These are phyloP conservation scores for Eumaeus atala DNA, from an alignment of 1,140 invertebrate genomes.

Conservation along the genomic window DNA sequence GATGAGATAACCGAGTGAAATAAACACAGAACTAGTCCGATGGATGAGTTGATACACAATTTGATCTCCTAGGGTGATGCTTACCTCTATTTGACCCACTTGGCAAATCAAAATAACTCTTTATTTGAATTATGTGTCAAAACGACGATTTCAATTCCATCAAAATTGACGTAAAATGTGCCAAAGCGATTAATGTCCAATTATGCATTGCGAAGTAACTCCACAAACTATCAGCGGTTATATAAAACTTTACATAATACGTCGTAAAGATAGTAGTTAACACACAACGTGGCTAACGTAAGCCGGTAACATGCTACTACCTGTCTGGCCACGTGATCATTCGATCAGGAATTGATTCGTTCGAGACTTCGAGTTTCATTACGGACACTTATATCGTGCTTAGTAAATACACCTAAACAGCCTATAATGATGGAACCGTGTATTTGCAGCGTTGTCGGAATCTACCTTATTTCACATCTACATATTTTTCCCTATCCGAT, in stretches of 20 bases:
- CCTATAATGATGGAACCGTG: no score
- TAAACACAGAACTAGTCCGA: no score
- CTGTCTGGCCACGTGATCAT: constrained; percentile 14
- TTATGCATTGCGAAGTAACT: constrained; percentile 35
- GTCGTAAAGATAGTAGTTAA: constrained; percentile 27
- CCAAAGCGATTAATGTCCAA: constrained; percentile 20
- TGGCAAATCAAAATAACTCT: background rate
- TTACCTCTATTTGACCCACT: background rate
- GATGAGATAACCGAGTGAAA: no score
- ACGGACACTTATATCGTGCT: constrained; percentile 1
- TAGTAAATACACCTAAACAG: no score
- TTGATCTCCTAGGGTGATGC: no score
- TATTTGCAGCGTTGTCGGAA: no score
- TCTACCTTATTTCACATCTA: no score
- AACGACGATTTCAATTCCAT: background rate
- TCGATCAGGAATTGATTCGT: constrained; percentile 16
- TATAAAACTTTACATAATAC: constrained; percentile 34
- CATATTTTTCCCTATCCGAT: no score
- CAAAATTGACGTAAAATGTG: constrained; percentile 13
- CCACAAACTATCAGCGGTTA: constrained; percentile 26
- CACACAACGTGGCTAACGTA: constrained; percentile 22
- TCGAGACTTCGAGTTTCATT: constrained; percentile 12
- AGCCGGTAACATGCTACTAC: constrained; percentile 16
- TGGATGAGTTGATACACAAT: no score
- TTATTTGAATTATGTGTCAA: constrained; percentile 11